Conservation (phyloP, 1,140 invertebrate genomes). For the Caenorhabditis inopinata region DNA sequence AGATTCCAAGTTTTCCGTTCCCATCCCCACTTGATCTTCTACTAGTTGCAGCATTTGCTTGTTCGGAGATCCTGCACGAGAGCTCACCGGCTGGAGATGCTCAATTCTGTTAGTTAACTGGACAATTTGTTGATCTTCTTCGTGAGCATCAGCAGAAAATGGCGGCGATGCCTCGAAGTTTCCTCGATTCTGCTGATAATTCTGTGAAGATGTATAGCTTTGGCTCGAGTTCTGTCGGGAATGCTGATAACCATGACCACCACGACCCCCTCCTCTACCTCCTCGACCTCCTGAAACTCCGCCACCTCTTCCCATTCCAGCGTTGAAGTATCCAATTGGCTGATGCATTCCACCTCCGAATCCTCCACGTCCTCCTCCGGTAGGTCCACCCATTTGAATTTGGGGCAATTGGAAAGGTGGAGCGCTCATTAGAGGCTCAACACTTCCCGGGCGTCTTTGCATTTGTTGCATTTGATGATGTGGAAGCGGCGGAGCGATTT, state of each 20-base stretch:
- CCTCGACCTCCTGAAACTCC: no score
- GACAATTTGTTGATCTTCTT: not conserved
- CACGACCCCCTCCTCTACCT: not conserved
- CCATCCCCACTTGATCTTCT: not conserved
- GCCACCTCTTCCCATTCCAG: no score
- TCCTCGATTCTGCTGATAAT: not conserved
- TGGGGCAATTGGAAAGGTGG: not conserved
- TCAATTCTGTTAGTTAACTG: not conserved
- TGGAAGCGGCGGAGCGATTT: not conserved
- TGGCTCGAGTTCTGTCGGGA: not conserved
- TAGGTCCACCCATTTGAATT: not conserved
- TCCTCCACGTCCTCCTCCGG: not conserved
- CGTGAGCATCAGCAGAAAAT: not conserved
- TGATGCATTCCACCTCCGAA: not conserved
- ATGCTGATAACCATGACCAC: not conserved
- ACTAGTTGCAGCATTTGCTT: constrained; percentile 8
- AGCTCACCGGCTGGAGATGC: not conserved
- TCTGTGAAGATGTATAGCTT: not conserved
- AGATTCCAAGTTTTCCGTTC: not conserved
- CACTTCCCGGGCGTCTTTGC: not conserved
- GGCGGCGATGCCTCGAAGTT: not conserved
- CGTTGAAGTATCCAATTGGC: constrained; percentile 3
- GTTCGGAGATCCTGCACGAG: not conserved
- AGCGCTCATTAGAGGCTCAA: not conserved
- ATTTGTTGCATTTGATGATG: not conserved